phyloP scores from a whole-genome alignment of 2,113 vertebrate genomes.

The Psophia crepitans region DNA sequence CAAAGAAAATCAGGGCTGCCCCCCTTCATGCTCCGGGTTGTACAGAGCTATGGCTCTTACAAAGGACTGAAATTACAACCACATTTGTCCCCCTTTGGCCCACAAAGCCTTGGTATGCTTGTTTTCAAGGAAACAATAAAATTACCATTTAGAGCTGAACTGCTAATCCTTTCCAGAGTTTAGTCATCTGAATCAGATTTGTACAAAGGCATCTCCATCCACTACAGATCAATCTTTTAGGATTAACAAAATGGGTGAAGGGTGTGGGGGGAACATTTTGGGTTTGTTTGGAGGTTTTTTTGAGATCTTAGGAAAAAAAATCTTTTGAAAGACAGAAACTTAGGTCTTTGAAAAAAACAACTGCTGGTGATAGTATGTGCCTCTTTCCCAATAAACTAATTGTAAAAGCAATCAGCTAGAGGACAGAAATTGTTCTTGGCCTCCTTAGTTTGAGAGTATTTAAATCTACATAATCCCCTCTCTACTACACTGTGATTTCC shows the following conservation, averaged over 20 bases:
- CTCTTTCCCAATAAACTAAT: not conserved
- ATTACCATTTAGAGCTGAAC: not conserved
- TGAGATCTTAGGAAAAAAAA: not conserved
- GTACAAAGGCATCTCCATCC: not conserved
- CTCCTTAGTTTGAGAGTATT: not conserved
- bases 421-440: not conserved
- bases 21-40: not conserved
- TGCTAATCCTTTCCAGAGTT: not conserved
- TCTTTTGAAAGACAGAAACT: not conserved
- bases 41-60: not conserved
- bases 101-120: not conserved
- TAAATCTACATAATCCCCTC: not conserved
- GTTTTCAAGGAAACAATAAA: not conserved
- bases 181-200: not conserved
- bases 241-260: not conserved
- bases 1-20: not conserved
- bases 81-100: not conserved
- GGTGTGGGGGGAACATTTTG: fast-evolving
- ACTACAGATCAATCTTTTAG: not conserved
- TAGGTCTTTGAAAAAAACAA: not conserved
- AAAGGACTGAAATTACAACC: not conserved
- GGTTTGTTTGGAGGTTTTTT: not conserved
- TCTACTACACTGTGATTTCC: not conserved
- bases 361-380: not conserved
- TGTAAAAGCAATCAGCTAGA: not conserved